Conservation (phyloP, 1,140 invertebrate species). For the Steinernema feltiae region DNA sequence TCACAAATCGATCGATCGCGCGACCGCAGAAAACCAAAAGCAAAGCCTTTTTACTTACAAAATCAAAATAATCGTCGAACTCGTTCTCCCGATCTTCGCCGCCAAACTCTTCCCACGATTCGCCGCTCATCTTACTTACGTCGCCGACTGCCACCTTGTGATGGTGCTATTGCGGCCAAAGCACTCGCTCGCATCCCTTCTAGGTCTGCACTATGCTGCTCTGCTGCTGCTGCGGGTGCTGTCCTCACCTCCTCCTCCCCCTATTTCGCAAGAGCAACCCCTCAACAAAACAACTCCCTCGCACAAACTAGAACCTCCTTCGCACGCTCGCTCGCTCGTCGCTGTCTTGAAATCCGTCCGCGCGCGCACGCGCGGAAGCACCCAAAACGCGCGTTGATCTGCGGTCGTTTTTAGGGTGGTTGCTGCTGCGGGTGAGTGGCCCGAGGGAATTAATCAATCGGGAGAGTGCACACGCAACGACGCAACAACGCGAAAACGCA, state of each 20-base stretch:
- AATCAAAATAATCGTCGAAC: background rate
- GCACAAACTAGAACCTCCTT: background rate
- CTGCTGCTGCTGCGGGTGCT: too few relatives aligned
- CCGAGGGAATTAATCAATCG: background rate
- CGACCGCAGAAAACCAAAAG: background rate
- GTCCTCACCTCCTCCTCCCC: background rate
- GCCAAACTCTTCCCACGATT: too few relatives aligned
- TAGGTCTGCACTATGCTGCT: too few relatives aligned
- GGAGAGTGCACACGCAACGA: background rate
- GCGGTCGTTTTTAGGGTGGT: too few relatives aligned
- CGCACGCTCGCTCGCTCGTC: too few relatives aligned
- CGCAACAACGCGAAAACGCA: constrained; percentile 4
- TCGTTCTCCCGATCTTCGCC: too few relatives aligned
- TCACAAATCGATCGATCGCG: too few relatives aligned
- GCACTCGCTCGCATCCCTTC: background rate
- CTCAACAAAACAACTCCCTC: background rate
- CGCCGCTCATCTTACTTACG: too few relatives aligned
- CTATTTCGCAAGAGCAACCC: background rate
- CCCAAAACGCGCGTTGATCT: background rate
- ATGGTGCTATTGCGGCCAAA: too few relatives aligned
- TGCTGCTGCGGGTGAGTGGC: background rate
- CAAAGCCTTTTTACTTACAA: background rate
- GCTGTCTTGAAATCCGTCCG: too few relatives aligned
- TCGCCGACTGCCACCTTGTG: too few relatives aligned
- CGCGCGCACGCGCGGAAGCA: background rate